Evolutionary conservation across 1,140 invertebrate genomes (phyloP), one percentile per base, ranked within the genome.

Genomic region (Cryptotermes secundus): DNA sequence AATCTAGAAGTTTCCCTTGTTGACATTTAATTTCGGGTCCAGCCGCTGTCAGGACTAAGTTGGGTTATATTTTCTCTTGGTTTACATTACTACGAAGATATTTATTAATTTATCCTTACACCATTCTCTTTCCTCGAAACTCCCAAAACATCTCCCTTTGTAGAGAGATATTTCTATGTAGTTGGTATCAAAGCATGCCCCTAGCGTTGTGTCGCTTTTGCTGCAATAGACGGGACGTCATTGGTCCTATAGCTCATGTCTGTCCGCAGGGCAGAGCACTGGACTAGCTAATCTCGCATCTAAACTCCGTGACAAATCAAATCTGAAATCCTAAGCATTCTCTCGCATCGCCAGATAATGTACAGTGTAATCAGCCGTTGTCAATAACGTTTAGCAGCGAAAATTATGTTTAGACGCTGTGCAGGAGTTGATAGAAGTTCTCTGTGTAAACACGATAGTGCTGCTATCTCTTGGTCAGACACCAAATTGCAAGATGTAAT

Each of bases 291-390:
- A 72, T 72, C 59, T 14, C 26, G 59, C 59, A 72, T 72, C 59
- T 72, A 72, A 72, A 72, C 59, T 72, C 59, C 59, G n/a, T 72
- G 59, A 72, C 59, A 72, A 72, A 72, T 72, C 59, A 72, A 72
- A 72, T 72, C 59, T 72, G 59, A 0, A 72, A 72, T 26, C 59
- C 59, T 72, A 72, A 72, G 59, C 59, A 72, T 72, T 72, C 53
- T 72, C 59, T 72, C 59, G n/a, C 59, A n/a, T 72, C 59, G 26
- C 4, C 59, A 72, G 59, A 72, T 72, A 72, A 72, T 72, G 7
- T 9, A 72, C 26, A n/a, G 59, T 31, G 59, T 72, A 72, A 72
- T 72, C 59, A n/a, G 16, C 26, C 59, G 31, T 72, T 72, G 59
- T 72, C 59, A 72, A n/a, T 72, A 14, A 2, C 59, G 59, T 72